These are phyloP conservation scores for Nephrotoma flavescens DNA, from an alignment of 2,888 invertebrate genomes.

Conservation along the genomic window DNA sequence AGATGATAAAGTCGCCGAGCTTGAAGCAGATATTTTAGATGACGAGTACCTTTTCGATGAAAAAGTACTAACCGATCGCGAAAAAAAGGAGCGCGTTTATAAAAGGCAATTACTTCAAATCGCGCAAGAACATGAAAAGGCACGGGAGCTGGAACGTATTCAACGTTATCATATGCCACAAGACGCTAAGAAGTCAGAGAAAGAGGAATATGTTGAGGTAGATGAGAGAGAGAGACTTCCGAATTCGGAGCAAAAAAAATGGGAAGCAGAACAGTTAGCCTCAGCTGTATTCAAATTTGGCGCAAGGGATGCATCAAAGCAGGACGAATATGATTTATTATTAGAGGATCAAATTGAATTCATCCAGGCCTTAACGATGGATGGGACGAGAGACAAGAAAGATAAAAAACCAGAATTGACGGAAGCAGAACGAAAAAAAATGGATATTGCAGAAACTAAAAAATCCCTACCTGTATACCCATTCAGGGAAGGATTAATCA, in stretches of 20 bases:
- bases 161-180: constrained; percentile 92
- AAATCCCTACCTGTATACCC: constrained; percentile 87
- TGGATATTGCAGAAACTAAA: constrained; percentile 82
- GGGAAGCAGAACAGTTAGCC: constrained; percentile 95
- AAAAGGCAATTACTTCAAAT: constrained; percentile 80
- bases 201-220: constrained; percentile 64
- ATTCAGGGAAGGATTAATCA: constrained; percentile 74
- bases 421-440: constrained; percentile 53
- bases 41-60: constrained; percentile 92
- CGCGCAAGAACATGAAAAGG: constrained; percentile 91
- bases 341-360: constrained; percentile 97
- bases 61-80: constrained; percentile 76
- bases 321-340: constrained; percentile 81
- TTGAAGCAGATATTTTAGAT: constrained; percentile 89
- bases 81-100: constrained; percentile 70
- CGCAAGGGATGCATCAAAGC: constrained; percentile 61
- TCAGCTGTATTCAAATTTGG: constrained; percentile 89
- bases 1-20: constrained; percentile 87
- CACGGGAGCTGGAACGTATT: constrained; percentile 81
- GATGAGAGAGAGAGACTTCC: constrained; percentile 74
- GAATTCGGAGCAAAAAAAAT: constrained; percentile 78
- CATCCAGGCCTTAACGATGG: constrained; percentile 74
- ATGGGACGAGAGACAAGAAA: constrained; percentile 46
- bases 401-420: constrained; percentile 44
- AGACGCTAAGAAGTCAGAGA: constrained; percentile 61